These are phyloP conservation scores for Intellagama lesueurii DNA, from an alignment of 2,797 vertebrate genomes.

Conservation along the genomic window DNA sequence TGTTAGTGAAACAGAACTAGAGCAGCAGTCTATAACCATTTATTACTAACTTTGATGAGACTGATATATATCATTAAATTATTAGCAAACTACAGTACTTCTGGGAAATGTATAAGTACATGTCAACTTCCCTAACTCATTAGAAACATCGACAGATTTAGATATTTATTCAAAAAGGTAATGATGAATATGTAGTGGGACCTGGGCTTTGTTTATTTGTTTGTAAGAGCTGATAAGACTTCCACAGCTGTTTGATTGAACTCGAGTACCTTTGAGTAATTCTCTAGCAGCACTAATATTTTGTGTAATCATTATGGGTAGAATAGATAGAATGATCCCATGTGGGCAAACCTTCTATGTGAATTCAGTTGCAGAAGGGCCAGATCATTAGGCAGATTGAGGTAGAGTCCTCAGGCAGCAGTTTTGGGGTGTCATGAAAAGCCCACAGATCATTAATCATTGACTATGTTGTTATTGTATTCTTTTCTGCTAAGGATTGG, in stretches of 20 bases:
- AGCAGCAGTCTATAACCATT: not conserved
- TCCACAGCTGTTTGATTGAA: not conserved
- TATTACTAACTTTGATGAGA: not conserved
- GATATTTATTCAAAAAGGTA: not conserved
- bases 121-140: rapidly evolving
- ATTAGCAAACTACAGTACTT: rapidly evolving
- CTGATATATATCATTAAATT: not conserved
- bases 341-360: not conserved
- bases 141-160: not conserved
- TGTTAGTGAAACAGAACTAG: not conserved
- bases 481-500: not conserved
- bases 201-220: not conserved
- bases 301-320: too few relatives aligned
- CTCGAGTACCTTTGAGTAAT: not conserved
- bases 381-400: too few relatives aligned
- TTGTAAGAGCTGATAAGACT: not conserved
- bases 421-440: too few relatives aligned
- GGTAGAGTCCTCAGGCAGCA: too few relatives aligned
- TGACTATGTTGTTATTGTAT: too few relatives aligned
- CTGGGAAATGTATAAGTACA: not conserved
- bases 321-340: not conserved
- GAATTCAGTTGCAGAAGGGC: not conserved
- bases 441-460: too few relatives aligned
- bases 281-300: not conserved
- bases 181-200: not conserved